Percentiles rank a stretch among this genome's conserved stretches.
Evolutionary conservation across 2,113 vertebrate species (phyloP).

Genomic region (Dicrurus megarhynchus): DNA sequence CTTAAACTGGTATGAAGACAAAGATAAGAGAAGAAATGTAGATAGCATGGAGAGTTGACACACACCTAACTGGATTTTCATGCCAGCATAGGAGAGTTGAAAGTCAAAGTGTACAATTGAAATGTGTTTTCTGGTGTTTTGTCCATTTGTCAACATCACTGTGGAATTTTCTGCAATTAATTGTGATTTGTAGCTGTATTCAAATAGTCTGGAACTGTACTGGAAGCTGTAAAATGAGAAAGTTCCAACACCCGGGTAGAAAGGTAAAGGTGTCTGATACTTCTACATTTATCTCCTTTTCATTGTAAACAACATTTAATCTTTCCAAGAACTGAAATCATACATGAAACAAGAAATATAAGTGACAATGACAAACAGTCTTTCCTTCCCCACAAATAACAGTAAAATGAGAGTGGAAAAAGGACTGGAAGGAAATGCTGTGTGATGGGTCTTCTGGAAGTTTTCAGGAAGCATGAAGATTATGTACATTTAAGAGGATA

Average conservation of each 20-base stretch:
- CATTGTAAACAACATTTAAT: not conserved
- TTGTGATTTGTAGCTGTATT: not conserved
- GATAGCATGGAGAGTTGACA: not conserved
- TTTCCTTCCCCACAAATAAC: not conserved
- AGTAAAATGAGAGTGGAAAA: not conserved
- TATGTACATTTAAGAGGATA: not conserved
- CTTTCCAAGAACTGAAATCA: slow-evolving; percentile 5
- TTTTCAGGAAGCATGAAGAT: not conserved
- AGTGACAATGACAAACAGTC: not conserved
- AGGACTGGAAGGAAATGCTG: not conserved
- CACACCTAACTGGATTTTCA: not conserved
- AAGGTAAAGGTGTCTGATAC: not conserved
- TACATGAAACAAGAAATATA: not conserved
- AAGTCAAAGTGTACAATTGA: not conserved
- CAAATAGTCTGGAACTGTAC: not conserved
- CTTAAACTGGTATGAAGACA: not conserved
- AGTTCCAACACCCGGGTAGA: not conserved
- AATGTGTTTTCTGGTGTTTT: not conserved
- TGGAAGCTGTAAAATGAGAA: not conserved
- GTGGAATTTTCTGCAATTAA: not conserved
- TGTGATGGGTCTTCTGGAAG: not conserved
- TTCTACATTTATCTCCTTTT: not conserved
- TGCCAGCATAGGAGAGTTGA: not conserved
- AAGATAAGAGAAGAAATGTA: not conserved
- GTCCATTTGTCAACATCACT: not conserved